These are phyloP conservation scores for Formica selysi DNA, from an alignment of 1,140 invertebrate species.

Conservation along the genomic window DNA sequence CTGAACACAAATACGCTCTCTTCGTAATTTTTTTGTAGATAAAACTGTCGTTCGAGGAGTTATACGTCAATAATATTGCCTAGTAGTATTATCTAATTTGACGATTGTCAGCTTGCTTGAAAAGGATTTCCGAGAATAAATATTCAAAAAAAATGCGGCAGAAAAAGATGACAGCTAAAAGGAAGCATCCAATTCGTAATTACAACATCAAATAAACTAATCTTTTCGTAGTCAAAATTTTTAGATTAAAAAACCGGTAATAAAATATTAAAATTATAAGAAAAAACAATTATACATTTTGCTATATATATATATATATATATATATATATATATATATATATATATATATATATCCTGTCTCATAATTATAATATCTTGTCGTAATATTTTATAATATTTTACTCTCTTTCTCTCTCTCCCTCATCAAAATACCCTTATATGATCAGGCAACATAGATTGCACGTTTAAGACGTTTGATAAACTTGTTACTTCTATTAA, in stretches of 20 bases:
- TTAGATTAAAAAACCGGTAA: background rate
- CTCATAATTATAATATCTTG: background rate
- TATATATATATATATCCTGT: background rate
- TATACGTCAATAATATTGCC: background rate
- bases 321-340: background rate
- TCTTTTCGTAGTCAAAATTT: background rate
- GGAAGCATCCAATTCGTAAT: background rate
- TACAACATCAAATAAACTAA: background rate
- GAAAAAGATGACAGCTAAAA: background rate
- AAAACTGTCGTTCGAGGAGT: background rate
- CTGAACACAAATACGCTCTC: background rate
- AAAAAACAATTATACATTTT: background rate
- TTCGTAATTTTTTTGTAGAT: background rate
- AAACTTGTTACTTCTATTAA: background rate
- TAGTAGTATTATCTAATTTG: slow-evolving; percentile 26
- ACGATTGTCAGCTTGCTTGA: background rate
- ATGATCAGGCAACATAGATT: background rate
- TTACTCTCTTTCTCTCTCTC: background rate
- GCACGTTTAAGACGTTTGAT: background rate
- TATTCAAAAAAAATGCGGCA: background rate
- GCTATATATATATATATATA: background rate
- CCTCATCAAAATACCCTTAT: background rate
- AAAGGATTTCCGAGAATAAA: background rate
- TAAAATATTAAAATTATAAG: background rate
- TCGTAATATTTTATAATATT: background rate